Evolutionary conservation across 2,797 vertebrate genomes (phyloP).

Genomic region (Tenualosa ilisha): DNA sequence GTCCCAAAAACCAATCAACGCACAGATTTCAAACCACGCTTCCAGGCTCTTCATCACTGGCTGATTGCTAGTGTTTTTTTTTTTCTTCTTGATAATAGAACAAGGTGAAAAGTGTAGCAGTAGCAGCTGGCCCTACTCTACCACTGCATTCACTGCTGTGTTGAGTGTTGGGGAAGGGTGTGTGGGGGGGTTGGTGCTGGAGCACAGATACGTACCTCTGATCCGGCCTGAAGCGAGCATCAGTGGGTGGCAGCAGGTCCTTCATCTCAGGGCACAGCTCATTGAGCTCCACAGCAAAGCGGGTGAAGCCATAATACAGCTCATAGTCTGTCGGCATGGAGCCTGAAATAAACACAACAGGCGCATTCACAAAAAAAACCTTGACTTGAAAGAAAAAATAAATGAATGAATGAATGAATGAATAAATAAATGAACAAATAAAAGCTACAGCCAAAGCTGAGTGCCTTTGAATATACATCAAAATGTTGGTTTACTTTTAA

Average conservation of each 20-base stretch:
- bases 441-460: not conserved
- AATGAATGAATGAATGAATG: no score
- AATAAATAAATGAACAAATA: not conserved
- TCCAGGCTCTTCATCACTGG: not conserved
- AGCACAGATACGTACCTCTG: conserved; percentile 81
- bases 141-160: no score
- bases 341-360: conserved; percentile 68
- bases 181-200: no score
- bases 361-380: not conserved
- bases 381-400: not conserved
- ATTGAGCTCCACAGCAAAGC: conserved; percentile 97
- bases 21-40: not conserved
- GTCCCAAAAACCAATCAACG: not conserved
- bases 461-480: not conserved
- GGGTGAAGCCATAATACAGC: conserved; percentile 96
- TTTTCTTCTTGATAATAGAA: not conserved
- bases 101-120: conserved; percentile 29
- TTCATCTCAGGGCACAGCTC: conserved; percentile 94
- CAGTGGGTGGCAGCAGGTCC: conserved; percentile 90
- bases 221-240: conserved; percentile 94
- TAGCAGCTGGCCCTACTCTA: no score
- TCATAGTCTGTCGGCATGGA: conserved; percentile 98
- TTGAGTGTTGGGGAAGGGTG: conserved; percentile 1
- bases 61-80: not conserved
- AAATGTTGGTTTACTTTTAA: not conserved